Percentiles rank a stretch among this genome's conserved stretches.
Evolutionary conservation across 1,140 invertebrate species (phyloP).

Genomic region (Artemia franciscana): DNA sequence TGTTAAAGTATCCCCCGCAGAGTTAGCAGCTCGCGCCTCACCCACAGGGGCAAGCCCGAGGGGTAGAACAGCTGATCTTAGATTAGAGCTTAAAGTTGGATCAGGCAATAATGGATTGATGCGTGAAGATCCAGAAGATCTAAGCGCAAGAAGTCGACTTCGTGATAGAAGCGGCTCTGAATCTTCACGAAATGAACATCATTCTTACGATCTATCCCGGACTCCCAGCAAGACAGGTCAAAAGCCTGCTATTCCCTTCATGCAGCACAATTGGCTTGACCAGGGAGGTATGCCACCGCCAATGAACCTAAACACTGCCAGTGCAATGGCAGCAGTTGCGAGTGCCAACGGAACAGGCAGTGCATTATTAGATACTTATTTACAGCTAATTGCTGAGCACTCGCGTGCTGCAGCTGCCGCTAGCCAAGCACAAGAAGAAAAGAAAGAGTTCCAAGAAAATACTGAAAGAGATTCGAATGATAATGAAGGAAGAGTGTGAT

Average conservation of each 20-base stretch:
- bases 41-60: constrained; percentile 39
- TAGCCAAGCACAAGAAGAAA: neutral
- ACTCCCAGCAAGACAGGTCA: constrained; percentile 1
- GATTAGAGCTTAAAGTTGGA: constrained; percentile 31
- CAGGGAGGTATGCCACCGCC: neutral
- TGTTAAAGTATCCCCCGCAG: constrained; percentile 45
- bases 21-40: constrained; percentile 49
- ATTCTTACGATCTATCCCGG: neutral
- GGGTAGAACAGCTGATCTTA: constrained; percentile 38
- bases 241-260: neutral
- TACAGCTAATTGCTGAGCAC: constrained; percentile 61
- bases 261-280: constrained; percentile 1
- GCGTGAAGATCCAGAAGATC: neutral
- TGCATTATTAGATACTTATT: constrained; percentile 52
- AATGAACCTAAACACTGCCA: neutral
- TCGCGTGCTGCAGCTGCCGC: constrained; percentile 18
- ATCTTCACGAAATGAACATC: neutral
- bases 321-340: constrained; percentile 5
- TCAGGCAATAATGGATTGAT: neutral
- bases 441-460: neutral
- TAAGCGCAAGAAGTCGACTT: neutral
- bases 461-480: neutral
- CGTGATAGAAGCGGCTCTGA: neutral
- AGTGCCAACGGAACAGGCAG: constrained; percentile 32
- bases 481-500: neutral